Evolutionary conservation across 2,797 vertebrate genomes (phyloP), one percentile per base, ranked within the genome.

Genomic region (Mus minutoides): DNA sequence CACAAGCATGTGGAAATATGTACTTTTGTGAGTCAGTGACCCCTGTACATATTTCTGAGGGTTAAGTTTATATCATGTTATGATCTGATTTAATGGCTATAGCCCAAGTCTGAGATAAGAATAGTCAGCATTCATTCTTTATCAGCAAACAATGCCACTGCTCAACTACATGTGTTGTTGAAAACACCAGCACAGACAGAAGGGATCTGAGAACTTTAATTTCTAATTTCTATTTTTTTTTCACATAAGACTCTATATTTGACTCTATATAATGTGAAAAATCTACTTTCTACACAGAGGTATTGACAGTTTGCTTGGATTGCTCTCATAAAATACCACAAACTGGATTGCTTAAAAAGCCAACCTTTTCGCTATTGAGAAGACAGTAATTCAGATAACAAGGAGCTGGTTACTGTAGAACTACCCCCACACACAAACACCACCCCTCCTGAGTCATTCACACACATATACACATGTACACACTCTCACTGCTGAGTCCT

Each of bases 1-100:
- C 5, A 21, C 11, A 7, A 1, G 34, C 8, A 17, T 10, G 54
- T 1, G 0, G 2, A 85, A 34, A 14, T n/a, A 31, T 16, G 13
- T 1, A 31, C n/a, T 40, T 2, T 0, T 71, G 73, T 96, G 34
- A 80, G 49, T 76, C 60, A 85, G 77, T 93, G 29, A 96, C 21
- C 49, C 31, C 29, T 6, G 21, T 37, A 49, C 5, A 64, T 79
- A 83, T 73, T 93, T 92, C 76, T 88, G 52, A 19, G 40, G 14
- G 16, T 37, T 78, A n/a, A 78, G 86, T 88, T 90, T 49, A 46
- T 46, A 67, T 29, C 40, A 34, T 46, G 64, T 54, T 2, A 52
- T 77, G 13, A 69, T 40, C 10, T 75, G 8, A 87, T 73, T 96
- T 60, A 86, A 62, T 14, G 29, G 54, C 40, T 58, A 6, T 8